Percentiles rank a stretch among this genome's conserved stretches.
Conservation (phyloP, 2,113 vertebrate genomes). For the Tachysurus vachellii region DNA sequence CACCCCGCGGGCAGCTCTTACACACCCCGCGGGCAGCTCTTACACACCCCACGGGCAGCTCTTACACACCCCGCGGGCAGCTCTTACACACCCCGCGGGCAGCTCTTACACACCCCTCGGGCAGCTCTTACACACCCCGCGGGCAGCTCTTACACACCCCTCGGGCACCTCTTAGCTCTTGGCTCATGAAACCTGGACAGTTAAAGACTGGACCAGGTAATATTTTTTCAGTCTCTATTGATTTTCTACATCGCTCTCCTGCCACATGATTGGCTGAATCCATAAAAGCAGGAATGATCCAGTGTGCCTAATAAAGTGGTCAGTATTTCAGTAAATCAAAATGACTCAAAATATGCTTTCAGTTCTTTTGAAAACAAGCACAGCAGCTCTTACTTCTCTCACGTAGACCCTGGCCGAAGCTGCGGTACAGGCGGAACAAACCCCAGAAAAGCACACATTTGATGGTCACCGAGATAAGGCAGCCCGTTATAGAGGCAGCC, state of each 20-base stretch:
- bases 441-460: conserved; percentile 78
- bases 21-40: too few relatives aligned
- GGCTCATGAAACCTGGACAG: not conserved
- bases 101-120: too few relatives aligned
- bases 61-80: too few relatives aligned
- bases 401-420: conserved; percentile 79
- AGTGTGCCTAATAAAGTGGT: not conserved
- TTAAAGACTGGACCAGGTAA: not conserved
- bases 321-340: not conserved
- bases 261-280: not conserved
- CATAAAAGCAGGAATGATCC: not conserved
- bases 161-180: too few relatives aligned
- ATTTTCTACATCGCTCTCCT: not conserved
- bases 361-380: not conserved
- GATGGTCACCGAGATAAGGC: conserved; percentile 76
- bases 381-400: conserved; percentile 77
- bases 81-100: too few relatives aligned
- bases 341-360: not conserved
- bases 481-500: conserved; percentile 75
- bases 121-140: too few relatives aligned
- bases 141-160: too few relatives aligned
- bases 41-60: too few relatives aligned
- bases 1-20: too few relatives aligned
- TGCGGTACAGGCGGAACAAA: conserved; percentile 73
- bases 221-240: not conserved